Percentiles rank a stretch among this genome's conserved stretches.
phyloP scores from a whole-genome alignment of 1,140 invertebrate genomes.

The Sycobia sp. region DNA sequence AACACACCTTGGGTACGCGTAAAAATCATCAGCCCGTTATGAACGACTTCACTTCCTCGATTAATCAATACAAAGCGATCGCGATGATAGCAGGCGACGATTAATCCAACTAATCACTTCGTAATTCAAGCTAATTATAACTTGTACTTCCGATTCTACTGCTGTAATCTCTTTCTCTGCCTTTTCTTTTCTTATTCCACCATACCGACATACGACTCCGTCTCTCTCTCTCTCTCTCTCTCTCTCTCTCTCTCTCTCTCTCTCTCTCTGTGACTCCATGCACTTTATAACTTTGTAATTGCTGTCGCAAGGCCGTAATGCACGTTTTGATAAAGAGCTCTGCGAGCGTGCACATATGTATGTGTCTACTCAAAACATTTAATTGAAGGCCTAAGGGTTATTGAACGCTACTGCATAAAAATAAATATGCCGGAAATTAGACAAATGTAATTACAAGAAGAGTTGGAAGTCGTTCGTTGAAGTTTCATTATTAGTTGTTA shows the following conservation, averaged over 20 bases:
- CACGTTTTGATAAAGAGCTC: constrained; percentile 14
- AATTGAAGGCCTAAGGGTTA: background rate
- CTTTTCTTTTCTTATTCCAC: background rate
- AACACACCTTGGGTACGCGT: no score
- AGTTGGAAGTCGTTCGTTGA: no score
- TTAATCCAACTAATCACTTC: constrained; percentile 11
- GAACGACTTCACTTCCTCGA: background rate
- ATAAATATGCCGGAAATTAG: no score
- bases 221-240: background rate
- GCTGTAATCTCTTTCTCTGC: background rate
- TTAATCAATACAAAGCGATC: background rate
- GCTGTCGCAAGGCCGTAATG: background rate
- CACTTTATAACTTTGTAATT: background rate
- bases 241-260: background rate
- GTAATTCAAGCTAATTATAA: constrained; percentile 1
- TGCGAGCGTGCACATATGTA: no score
- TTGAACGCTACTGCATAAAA: background rate
- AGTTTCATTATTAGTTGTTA: no score
- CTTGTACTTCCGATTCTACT: background rate
- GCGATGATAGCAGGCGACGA: no score
- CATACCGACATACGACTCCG: background rate
- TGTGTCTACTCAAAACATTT: background rate
- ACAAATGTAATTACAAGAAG: no score
- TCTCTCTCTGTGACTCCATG: background rate
- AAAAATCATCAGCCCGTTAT: no score